A percentile compares a stretch with the other conserved stretches of the same genome.
These are phyloP conservation scores for Melanaphis sacchari DNA, from an alignment of 1,140 invertebrate genomes.

Conservation along the genomic window DNA sequence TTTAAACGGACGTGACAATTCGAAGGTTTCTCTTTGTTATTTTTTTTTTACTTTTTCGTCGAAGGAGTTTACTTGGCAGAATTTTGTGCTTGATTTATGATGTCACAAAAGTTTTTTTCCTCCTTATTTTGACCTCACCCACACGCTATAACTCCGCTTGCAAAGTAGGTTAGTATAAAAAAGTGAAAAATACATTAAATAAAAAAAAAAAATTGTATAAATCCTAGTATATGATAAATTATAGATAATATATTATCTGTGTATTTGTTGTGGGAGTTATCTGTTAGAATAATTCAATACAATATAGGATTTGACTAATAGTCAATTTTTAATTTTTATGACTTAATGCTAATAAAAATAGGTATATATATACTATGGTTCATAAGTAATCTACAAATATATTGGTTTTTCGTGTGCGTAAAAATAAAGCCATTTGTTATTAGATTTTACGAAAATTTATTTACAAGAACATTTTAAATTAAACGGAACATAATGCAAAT, in stretches of 20 bases:
- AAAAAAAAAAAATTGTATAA: background rate
- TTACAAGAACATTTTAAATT: background rate
- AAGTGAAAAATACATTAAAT: background rate
- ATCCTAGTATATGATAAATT: background rate
- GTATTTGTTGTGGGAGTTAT: background rate
- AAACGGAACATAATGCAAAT: background rate
- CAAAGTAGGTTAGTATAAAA: slow-evolving; percentile 17
- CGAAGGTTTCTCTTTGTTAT: slow-evolving; percentile 14
- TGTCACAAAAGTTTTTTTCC: slow-evolving; percentile 8
- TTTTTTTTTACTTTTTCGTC: background rate
- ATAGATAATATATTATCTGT: background rate
- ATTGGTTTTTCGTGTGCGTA: background rate
- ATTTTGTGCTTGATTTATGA: slow-evolving; percentile 42
- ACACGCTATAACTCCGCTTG: background rate
- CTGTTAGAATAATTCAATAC: background rate
- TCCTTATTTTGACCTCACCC: slow-evolving; percentile 29
- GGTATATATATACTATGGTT: background rate
- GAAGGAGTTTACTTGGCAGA: slow-evolving; percentile 48
- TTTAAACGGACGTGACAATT: slow-evolving; percentile 39
- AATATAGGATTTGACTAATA: background rate
- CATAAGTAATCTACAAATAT: background rate
- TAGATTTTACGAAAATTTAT: background rate
- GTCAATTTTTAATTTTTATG: background rate
- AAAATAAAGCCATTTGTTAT: background rate
- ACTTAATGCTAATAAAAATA: background rate